phyloP scores from a whole-genome alignment of 2,888 invertebrate species.

The Pollenia griseotomentosa region DNA sequence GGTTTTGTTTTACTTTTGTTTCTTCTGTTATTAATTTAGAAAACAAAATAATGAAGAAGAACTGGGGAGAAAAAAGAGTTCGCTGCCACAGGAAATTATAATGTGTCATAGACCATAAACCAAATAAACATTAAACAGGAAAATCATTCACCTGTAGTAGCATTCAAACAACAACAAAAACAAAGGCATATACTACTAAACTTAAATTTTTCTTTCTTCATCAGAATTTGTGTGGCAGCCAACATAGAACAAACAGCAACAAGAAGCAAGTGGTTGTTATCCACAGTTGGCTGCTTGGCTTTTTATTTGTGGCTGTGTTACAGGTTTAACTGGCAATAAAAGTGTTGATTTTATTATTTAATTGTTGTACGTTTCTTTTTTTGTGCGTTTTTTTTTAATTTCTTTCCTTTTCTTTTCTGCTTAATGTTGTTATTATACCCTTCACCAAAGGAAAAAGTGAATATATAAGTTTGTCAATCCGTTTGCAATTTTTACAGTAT shows the following conservation, averaged over 20 bases:
- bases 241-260: neutral
- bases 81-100: constrained; percentile 29
- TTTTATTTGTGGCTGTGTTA: constrained; percentile 9
- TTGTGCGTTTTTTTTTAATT: neutral
- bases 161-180: constrained; percentile 23
- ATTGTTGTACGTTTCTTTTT: constrained; percentile 34
- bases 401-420: neutral
- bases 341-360: constrained; percentile 69
- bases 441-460: too few species aligned
- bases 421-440: too few species aligned
- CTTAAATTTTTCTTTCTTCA: neutral
- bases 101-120: constrained; percentile 70
- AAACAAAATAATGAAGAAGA: neutral
- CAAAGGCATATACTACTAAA: neutral
- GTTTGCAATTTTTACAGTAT: too few species aligned
- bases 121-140: constrained; percentile 60
- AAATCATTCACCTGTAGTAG: constrained; percentile 66
- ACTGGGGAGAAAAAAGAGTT: neutral
- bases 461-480: too few species aligned
- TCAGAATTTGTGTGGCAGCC: constrained; percentile 13
- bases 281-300: constrained; percentile 5
- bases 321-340: constrained; percentile 56
- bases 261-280: constrained; percentile 16
- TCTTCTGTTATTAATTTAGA: neutral
- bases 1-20: constrained; percentile 23